Base-by-base conservation (phyloP, 2,888 invertebrate genomes). In the Leptinotarsa juncta region DNA sequence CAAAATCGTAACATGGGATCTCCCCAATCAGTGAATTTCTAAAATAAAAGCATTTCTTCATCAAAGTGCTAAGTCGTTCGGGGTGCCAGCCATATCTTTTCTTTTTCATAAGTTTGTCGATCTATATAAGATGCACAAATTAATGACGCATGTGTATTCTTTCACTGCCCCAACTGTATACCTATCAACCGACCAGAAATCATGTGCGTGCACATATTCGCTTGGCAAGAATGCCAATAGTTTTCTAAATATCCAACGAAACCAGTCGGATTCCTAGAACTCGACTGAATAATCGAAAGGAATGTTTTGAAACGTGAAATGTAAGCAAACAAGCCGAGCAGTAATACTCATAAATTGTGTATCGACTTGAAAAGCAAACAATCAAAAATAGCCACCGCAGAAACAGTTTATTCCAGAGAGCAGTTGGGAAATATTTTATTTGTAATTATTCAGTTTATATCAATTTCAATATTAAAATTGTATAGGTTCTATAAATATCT, bases 281-380 rank as follows among this genome's bases (percentile, higher is more conserved):
- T n/a, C n/a, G 42, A 62, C 14, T 62, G 16, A 62, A 62, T 62
- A 62, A 62, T 62, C n/a, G 10, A n/a, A 32, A 42, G 62, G 62
- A 62, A 62, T 62, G 62, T 62, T 57, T 62, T 26, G 62, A 42
- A 42, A 62, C 62, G 62, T 62, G 62, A 62, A 62, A 62, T 62
- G 42, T 62, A 62, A 62, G 62, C 62, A 62, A 62, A 62, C 32
- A 62, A 62, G 32, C 16, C 62, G 16, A 26, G 62, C 62, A 62
- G 42, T 62, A 62, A 62, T 62, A 42, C 26, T 62, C 32, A 12
- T 62, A n/a, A 42, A 42, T 62, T 42, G n/a, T 42, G 32, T 62
- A 42, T 62, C 42, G 62, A 32, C 62, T 16, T 62, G 62, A 32
- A 62, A 26, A 62, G 10, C n/a, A 7, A 42, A 42, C 32, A 32